Evolutionary conservation across 2,888 invertebrate genomes (phyloP).

Genomic region (Lepidocyrtinus sp.): DNA sequence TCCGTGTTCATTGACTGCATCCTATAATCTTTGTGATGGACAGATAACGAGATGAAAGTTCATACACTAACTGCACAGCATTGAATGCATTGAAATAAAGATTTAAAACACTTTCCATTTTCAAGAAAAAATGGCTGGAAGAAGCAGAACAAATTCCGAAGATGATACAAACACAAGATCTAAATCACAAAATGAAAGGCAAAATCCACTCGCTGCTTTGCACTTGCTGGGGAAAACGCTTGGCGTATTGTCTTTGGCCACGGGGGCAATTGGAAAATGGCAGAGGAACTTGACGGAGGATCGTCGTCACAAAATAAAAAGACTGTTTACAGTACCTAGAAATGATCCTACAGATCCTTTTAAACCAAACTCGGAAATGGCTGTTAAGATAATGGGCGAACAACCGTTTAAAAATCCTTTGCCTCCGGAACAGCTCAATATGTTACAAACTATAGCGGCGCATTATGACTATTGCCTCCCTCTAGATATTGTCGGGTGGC

Average conservation of each 20-base stretch:
- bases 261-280: conserved; percentile 44
- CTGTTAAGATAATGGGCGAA: conserved; percentile 30
- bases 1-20: no score
- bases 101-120: no score
- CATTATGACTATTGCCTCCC: conserved; percentile 56
- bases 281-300: conserved; percentile 37
- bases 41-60: no score
- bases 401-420: conserved; percentile 35
- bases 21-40: no score
- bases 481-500: conserved; percentile 56
- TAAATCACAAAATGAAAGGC: no score
- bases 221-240: neutral
- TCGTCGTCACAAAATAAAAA: conserved; percentile 25
- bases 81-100: no score
- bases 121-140: no score
- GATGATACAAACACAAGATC: no score
- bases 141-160: no score
- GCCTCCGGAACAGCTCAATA: conserved; percentile 18
- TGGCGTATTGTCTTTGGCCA: conserved; percentile 20
- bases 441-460: conserved; percentile 58
- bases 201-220: no score
- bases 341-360: conserved; percentile 58
- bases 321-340: conserved; percentile 48
- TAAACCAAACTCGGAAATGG: conserved; percentile 56
- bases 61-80: no score